Evolutionary conservation across 2,888 invertebrate genomes (phyloP).

Genomic region (Ophonus ardosiacus): DNA sequence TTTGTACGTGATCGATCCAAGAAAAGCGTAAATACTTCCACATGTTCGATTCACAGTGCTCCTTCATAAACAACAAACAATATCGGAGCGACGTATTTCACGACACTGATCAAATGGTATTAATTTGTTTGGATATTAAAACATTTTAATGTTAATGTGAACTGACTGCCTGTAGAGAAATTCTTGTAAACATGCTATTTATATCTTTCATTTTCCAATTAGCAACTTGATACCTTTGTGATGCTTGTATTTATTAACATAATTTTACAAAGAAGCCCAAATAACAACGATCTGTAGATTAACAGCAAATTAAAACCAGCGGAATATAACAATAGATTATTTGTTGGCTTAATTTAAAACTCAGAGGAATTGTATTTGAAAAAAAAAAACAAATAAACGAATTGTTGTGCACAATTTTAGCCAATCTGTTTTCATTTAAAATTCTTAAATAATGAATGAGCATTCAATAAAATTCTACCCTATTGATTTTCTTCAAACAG

Average conservation of each 20-base stretch:
- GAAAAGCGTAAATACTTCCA: conserved; percentile 28
- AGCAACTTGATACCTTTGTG: neutral
- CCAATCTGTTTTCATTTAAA: neutral
- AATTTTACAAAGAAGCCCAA: neutral
- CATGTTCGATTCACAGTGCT: conserved; percentile 37
- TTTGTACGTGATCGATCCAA: conserved; percentile 12
- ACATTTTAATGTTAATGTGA: neutral
- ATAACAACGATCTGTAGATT: neutral
- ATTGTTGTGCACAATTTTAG: neutral
- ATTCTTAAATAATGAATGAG: conserved; percentile 22
- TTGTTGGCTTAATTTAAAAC: neutral
- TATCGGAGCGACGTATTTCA: conserved; percentile 22
- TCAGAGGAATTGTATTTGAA: neutral
- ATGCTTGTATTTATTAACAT: neutral
- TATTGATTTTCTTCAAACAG: conserved; percentile 46
- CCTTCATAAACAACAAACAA: conserved; percentile 37
- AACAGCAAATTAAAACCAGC: neutral
- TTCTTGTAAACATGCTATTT: neutral
- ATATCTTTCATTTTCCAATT: neutral
- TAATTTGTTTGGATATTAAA: conserved; percentile 7
- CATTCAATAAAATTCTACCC: conserved; percentile 19
- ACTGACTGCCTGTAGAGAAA: neutral
- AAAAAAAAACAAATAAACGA: neutral
- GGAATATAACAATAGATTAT: neutral
- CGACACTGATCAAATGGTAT: conserved; percentile 13